Base-by-base conservation (phyloP, 2,113 vertebrate genomes). In the Cyanoderma ruficeps region DNA sequence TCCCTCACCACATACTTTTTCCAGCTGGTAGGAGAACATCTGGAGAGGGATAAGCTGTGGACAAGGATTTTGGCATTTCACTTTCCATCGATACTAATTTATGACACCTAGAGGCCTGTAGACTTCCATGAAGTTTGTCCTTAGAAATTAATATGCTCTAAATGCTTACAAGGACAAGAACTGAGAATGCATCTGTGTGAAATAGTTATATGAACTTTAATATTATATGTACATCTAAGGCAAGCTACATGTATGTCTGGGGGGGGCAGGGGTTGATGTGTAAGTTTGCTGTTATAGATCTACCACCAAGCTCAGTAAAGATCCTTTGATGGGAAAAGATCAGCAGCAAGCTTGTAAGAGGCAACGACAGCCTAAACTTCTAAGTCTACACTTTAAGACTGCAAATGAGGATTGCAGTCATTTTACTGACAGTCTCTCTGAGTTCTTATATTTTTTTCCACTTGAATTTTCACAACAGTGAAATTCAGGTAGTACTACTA, bases 191-290 rank as follows among this genome's bases (percentile, higher is more conserved):
- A 49, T 39, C 41, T 65, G 21, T 5, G 12, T 56, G 21, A 92
- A 89, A 52, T 50, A 46, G 47, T 42, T 60, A 42, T 11, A 81
- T 52, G 20, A 69, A 35, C 33, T 50, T 72, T 13, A n/a, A n/a
- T 53, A 49, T 47, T 64, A 35, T 72, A 17, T 22, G 2, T 24
- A 9, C 37, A 24, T 50, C 4, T 80, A 80, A 50, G 19, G 28
- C 20, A 83, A 89, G 21, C 31, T 80, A 19, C 13, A 12, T 25
- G 6, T 55, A 8, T 68, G 50, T 28, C 12, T 63, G 19, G 19
- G 42, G 15, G 23, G 9, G 4, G n/a, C n/a, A n/a, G 17, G 3
- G 1, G 3, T 24, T 23, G 0, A 33, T 57, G 4, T 56, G 6
- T 28, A 16, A 35, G 2, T 60, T 85, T 81, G 44, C 39, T 72